These are phyloP conservation scores for Hydrocynus forskahlii DNA, from an alignment of 2,797 vertebrate species.

Conservation along the genomic window DNA sequence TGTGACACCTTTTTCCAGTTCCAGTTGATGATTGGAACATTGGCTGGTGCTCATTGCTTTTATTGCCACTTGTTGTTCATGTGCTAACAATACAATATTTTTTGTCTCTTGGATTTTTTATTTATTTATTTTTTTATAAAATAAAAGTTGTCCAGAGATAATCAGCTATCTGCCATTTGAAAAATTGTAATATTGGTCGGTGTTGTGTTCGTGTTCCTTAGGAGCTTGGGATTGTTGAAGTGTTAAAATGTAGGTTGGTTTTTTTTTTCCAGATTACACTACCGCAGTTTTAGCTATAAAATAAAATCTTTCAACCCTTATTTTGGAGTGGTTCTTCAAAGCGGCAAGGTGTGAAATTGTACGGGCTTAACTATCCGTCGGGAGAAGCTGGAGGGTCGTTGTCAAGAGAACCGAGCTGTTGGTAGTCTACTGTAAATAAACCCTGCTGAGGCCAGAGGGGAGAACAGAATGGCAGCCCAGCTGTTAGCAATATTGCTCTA, in stretches of 20 bases:
- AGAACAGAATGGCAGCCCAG: slow-evolving; percentile 27
- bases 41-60: too few species aligned
- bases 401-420: slow-evolving; percentile 39
- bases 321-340: slow-evolving; percentile 13
- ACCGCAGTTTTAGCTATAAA: slow-evolving; percentile 6
- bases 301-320: slow-evolving; percentile 12
- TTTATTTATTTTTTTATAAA: too few species aligned
- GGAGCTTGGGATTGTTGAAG: background rate
- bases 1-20: too few species aligned
- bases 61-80: too few species aligned
- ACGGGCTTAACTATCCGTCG: slow-evolving; percentile 11
- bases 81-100: too few species aligned
- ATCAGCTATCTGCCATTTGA: background rate
- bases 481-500: slow-evolving; percentile 30
- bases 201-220: background rate
- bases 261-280: background rate
- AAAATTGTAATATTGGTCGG: background rate
- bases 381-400: slow-evolving; percentile 17
- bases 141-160: background rate
- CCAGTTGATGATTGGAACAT: too few species aligned
- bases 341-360: slow-evolving; percentile 13
- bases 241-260: slow-evolving; percentile 8
- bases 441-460: slow-evolving; percentile 30
- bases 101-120: too few species aligned
- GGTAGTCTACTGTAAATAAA: slow-evolving; percentile 51